Percentiles rank a stretch among this genome's conserved stretches.
Evolutionary conservation across 2,888 invertebrate genomes (phyloP).

Genomic region (Pocota personata): DNA sequence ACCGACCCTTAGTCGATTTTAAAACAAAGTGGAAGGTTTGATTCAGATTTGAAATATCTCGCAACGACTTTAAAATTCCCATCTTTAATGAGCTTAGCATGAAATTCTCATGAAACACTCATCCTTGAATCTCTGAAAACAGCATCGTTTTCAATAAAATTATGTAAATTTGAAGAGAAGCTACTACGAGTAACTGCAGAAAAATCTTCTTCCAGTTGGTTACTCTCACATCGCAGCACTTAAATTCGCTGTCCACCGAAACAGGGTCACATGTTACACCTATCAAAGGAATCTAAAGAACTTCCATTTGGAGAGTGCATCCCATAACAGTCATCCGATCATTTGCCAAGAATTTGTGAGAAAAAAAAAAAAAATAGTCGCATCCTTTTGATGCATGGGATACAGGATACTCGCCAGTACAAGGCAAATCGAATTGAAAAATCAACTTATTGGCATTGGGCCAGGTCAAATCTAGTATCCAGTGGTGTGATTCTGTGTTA

Average conservation of each 20-base stretch:
- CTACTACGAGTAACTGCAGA: conserved; percentile 3
- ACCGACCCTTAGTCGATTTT: too few relatives aligned
- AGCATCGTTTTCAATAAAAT: background rate
- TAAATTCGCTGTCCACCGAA: background rate
- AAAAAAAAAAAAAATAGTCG: conserved; percentile 23
- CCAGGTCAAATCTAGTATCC: conserved; percentile 46
- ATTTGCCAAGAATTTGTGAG: conserved; percentile 43
- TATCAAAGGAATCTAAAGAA: conserved; percentile 11
- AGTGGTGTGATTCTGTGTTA: background rate
- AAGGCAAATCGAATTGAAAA: conserved; percentile 56
- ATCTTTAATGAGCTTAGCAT: too few relatives aligned
- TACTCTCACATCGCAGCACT: background rate
- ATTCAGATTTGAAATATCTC: too few relatives aligned
- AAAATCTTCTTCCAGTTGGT: conserved; percentile 26
- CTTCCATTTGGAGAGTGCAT: conserved; percentile 11
- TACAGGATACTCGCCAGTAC: conserved; percentile 25
- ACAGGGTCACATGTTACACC: conserved; percentile 27
- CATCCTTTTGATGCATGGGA: conserved; percentile 38
- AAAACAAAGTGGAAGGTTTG: too few relatives aligned
- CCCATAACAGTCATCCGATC: background rate
- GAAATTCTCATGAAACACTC: too few relatives aligned
- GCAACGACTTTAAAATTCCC: too few relatives aligned
- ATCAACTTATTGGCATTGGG: conserved; percentile 56
- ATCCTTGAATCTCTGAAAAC: background rate
- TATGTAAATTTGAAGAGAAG: conserved; percentile 37